Evolutionary conservation across 2,888 invertebrate species (phyloP).

Genomic region (Dyspetes luteomarginatus): DNA sequence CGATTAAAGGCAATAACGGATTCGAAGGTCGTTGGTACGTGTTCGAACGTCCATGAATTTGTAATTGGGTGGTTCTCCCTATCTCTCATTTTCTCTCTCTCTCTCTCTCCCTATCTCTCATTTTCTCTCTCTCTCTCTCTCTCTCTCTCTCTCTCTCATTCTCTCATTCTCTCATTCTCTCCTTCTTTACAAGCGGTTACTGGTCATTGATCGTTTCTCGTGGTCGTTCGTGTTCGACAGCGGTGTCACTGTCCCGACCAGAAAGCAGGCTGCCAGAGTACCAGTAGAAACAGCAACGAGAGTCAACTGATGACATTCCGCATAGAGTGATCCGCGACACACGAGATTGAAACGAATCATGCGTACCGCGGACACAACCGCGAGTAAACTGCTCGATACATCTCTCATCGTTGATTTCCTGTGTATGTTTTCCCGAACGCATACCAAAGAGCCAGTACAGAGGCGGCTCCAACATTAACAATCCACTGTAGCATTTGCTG

Average conservation of each 20-base stretch:
- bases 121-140: background rate
- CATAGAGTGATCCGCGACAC: slow-evolving; percentile 29
- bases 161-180: background rate
- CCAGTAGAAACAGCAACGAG: slow-evolving; percentile 4
- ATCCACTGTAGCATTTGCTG: background rate
- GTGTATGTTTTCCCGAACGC: background rate
- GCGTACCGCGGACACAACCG: slow-evolving; percentile 36
- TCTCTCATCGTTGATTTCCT: slow-evolving; percentile 24
- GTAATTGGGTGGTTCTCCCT: slow-evolving; percentile 66
- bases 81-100: background rate
- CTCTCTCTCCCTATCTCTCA: background rate
- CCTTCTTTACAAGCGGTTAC: slow-evolving; percentile 38
- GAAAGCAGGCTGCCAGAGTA: background rate
- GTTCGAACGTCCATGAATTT: slow-evolving; percentile 71
- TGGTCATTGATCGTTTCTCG: slow-evolving; percentile 62
- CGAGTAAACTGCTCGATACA: background rate
- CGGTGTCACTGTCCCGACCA: slow-evolving; percentile 37
- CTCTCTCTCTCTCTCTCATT: slow-evolving; percentile 60
- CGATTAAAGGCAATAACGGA: slow-evolving; percentile 73
- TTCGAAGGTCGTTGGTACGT: slow-evolving; percentile 72
- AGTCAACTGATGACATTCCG: slow-evolving; percentile 47
- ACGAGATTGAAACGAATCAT: slow-evolving; percentile 50
- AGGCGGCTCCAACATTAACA: too few species aligned
- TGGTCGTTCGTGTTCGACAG: slow-evolving; percentile 42
- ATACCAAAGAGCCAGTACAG: background rate